Evolutionary conservation across 2,888 invertebrate genomes (phyloP), one percentile per base, ranked within the genome.

Genomic region (Stenichneumon culpator): DNA sequence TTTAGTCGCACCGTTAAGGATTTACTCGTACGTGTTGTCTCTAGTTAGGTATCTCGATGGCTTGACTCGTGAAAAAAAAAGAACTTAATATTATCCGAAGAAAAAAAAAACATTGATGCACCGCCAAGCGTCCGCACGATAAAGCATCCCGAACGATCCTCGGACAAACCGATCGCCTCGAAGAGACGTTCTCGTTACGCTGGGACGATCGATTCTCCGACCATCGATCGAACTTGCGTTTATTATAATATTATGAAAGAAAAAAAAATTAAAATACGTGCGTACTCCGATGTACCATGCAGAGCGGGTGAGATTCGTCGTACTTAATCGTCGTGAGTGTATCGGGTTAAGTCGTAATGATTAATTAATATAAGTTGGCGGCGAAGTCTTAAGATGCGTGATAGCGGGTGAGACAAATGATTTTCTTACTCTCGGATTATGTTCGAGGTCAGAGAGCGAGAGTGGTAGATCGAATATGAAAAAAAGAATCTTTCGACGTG

Each of bases 21-120:
- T 88, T 89, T 89, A 89, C 88, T 90, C 89, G 86, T 91, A 90
- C 89, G 88, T 91, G 90, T 91, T 92, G 90, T 92, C 91, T 92
- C 90, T 92, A 92, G 90, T 90, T 92, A 91, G 90, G 89, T 91
- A 88, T 87, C 84, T 88, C 79, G 84, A 82, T 87, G 86, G 86
- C 88, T 89, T 86, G 84, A 85, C 79, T 73, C 67, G 82, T 87
- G 79, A 57, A 60, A 63, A 79, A n/a, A 78, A 78, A 75, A 83
- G 50, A 60, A 72, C 67, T 75, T 50, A 79, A 70, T 65, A 72
- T 39, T 74, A 67, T 67, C 63, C 72, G 74, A 82, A 52, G 72
- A 77, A 80, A 75, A 54, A 60, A 79, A 72, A 72, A 70, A 68
- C 19, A 79, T 73, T 68, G 44, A 74, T 70, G 69, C 80, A 70